phyloP scores from a whole-genome alignment of 2,797 vertebrate genomes.

The Eulemur coronatus region DNA sequence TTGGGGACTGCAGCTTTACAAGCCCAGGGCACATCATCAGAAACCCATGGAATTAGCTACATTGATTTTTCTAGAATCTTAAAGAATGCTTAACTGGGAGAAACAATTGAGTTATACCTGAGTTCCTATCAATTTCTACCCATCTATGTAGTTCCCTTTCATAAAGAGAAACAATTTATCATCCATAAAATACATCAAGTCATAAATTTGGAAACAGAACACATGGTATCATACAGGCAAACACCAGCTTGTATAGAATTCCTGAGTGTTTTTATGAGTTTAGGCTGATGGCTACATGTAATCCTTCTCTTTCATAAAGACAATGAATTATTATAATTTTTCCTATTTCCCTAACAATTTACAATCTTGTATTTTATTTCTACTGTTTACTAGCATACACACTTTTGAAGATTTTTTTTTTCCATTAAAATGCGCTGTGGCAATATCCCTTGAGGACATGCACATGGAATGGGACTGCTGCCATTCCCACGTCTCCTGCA shows the following conservation, averaged over 20 bases:
- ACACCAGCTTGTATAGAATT: neutral
- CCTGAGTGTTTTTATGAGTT: neutral
- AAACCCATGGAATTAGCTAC: neutral
- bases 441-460: neutral
- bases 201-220: slow-evolving; percentile 12
- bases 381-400: neutral
- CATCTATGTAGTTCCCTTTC: neutral
- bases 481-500: neutral
- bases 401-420: neutral
- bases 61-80: neutral
- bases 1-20: no score
- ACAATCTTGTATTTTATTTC: neutral
- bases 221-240: neutral
- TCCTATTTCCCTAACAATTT: neutral
- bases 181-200: neutral
- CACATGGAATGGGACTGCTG: neutral
- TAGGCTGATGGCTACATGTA: neutral
- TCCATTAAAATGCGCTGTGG: neutral
- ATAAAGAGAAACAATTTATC: neutral
- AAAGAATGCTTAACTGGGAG: slow-evolving; percentile 27
- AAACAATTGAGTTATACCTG: slow-evolving; percentile 6
- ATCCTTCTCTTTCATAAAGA: neutral
- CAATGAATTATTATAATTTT: neutral
- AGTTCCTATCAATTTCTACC: slow-evolving; percentile 8
- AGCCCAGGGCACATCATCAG: neutral